These are phyloP conservation scores for Xestobium rufovillosum DNA, from an alignment of 2,888 invertebrate genomes.

Conservation along the genomic window DNA sequence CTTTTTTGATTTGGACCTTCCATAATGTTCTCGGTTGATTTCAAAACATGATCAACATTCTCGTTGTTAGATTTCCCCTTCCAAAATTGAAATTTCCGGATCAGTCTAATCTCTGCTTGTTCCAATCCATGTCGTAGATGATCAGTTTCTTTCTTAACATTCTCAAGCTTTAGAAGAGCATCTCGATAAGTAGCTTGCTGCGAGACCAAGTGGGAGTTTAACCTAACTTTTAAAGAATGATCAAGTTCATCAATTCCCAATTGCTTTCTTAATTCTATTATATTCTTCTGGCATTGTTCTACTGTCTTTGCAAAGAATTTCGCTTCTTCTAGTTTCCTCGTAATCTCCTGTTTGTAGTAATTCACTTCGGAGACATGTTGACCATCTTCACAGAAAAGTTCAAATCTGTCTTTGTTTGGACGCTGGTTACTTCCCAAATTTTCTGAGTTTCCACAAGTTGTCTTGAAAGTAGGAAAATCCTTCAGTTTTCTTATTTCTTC, in stretches of 20 bases:
- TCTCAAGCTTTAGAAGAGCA: constrained; percentile 29
- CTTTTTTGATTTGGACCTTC: no score
- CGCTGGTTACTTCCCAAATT: background rate
- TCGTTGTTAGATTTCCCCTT: no score
- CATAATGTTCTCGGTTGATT: no score
- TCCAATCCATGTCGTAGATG: constrained; percentile 32
- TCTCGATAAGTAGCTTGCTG: constrained; percentile 34
- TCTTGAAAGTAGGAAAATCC: no score
- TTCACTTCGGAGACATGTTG: background rate
- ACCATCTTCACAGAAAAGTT: background rate
- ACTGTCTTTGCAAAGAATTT: constrained; percentile 28
- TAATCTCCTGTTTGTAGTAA: constrained; percentile 23
- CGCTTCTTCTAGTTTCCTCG: constrained; percentile 31
- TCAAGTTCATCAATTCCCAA: constrained; percentile 17
- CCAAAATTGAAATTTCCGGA: constrained; percentile 24
- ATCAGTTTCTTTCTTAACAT: constrained; percentile 33
- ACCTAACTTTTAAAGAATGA: constrained; percentile 16
- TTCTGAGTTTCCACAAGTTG: no score
- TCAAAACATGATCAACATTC: no score
- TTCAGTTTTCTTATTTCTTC: constrained; percentile 7
- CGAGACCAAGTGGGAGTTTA: constrained; percentile 26
- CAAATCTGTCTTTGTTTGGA: background rate
- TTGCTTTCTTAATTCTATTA: constrained; percentile 28
- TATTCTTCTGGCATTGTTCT: constrained; percentile 33
- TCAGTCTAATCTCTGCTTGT: constrained; percentile 27